Evolutionary conservation across 2,113 vertebrate species (phyloP).

Genomic region (Panthera tigris): DNA sequence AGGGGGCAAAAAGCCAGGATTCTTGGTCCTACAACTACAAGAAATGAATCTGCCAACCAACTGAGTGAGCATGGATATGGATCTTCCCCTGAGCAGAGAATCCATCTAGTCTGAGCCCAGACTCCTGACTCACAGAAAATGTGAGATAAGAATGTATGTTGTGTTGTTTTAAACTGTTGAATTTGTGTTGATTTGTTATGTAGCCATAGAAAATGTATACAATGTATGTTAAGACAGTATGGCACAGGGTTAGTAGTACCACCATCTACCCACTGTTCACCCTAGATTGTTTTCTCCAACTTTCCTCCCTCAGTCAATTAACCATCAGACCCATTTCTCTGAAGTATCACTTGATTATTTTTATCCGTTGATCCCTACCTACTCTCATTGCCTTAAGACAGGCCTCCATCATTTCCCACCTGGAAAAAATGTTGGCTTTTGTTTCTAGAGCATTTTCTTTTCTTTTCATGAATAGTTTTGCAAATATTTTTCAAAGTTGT

Average conservation of each 20-base stretch:
- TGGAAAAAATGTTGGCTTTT: background rate
- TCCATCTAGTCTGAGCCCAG: background rate
- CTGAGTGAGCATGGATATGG: background rate
- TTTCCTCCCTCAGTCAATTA: background rate
- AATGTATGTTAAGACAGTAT: background rate
- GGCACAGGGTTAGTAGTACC: background rate
- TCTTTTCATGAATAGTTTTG: background rate
- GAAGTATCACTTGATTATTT: background rate
- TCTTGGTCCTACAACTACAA: background rate
- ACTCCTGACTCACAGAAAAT: background rate
- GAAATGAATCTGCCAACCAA: background rate
- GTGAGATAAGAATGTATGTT: background rate
- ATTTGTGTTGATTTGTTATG: background rate
- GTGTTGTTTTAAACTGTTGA: background rate
- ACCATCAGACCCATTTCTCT: background rate
- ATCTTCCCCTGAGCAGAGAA: background rate
- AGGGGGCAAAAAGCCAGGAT: background rate
- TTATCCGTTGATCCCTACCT: background rate
- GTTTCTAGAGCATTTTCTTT: background rate
- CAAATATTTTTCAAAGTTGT: background rate
- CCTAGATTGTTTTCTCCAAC: background rate
- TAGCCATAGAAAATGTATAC: background rate
- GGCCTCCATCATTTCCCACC: background rate
- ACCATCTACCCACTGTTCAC: background rate
- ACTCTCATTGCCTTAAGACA: background rate